Evolutionary conservation across 2,888 invertebrate genomes (phyloP).

Genomic region (Teleogryllus oceanicus): DNA sequence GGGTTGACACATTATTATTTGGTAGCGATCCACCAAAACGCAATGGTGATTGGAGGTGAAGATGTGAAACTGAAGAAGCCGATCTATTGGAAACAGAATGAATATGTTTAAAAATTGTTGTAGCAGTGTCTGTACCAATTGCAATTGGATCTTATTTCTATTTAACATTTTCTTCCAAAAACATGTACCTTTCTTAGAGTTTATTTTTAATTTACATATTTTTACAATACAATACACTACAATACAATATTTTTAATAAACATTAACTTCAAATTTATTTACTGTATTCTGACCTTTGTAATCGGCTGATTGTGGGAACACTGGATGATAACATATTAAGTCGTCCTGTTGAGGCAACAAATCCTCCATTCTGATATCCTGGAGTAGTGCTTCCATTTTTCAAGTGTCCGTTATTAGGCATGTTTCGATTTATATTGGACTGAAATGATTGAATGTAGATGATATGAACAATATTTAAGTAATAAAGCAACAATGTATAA

Average conservation of each 20-base stretch:
- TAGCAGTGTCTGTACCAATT: no score
- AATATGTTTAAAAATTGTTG: neutral
- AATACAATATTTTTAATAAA: no score
- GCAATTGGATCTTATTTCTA: no score
- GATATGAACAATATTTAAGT: neutral
- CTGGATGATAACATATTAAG: neutral
- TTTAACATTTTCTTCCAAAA: no score
- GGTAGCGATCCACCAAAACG: neutral
- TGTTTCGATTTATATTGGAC: neutral
- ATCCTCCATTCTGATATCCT: slow-evolving; percentile 24
- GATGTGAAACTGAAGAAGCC: neutral
- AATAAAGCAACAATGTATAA: neutral
- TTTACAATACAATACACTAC: no score
- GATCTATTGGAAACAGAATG: neutral
- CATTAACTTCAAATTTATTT: neutral
- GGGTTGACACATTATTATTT: slow-evolving; percentile 20
- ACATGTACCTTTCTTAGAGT: no score
- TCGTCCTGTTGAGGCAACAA: neutral
- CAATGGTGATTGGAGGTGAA: neutral
- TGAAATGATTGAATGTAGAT: slow-evolving; percentile 12
- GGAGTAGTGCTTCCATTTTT: slow-evolving; percentile 19
- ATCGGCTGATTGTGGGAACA: neutral
- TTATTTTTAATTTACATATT: no score
- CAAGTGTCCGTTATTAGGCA: slow-evolving; percentile 19
- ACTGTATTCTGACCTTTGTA: neutral